Percentiles rank a stretch among this genome's conserved stretches.
Evolutionary conservation across 2,888 invertebrate genomes (phyloP).

Genomic region (Perithous albicinctus): DNA sequence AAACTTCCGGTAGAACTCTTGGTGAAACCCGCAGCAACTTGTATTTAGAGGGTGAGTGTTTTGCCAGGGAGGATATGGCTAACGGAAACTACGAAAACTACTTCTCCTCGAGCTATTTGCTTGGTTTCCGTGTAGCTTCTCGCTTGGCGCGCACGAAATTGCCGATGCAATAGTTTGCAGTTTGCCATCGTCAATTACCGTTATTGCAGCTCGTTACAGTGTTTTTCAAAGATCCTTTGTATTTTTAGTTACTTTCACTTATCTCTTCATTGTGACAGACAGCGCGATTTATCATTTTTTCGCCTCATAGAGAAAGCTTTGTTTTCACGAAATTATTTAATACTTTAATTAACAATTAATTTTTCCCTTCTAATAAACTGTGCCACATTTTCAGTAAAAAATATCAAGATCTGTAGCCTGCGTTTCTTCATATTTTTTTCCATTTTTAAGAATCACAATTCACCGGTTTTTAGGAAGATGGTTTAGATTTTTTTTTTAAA

Average conservation of each 20-base stretch:
- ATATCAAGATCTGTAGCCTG: too few species aligned
- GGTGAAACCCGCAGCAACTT: neutral
- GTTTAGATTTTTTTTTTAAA: too few species aligned
- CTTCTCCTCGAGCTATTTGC: neutral
- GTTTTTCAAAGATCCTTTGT: neutral
- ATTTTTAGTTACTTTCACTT: neutral
- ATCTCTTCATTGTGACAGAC: too few species aligned
- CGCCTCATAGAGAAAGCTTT: too few species aligned
- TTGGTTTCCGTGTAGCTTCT: neutral
- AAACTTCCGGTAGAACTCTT: neutral
- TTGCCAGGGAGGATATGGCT: neutral
- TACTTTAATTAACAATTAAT: too few species aligned
- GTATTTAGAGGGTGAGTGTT: neutral
- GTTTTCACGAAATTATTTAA: too few species aligned
- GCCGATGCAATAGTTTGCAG: neutral
- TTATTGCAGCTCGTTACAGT: neutral
- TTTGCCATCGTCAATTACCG: neutral
- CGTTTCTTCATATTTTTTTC: too few species aligned
- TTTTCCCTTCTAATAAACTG: too few species aligned
- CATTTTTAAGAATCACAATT: too few species aligned
- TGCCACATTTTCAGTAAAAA: too few species aligned
- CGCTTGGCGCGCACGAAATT: neutral
- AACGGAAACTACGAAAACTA: constrained; percentile 20
- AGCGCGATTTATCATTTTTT: neutral
- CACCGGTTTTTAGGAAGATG: too few species aligned